Evolutionary conservation across 2,888 invertebrate species (phyloP), one percentile per base, ranked within the genome.

Genomic region (Callimorpha dominula): DNA sequence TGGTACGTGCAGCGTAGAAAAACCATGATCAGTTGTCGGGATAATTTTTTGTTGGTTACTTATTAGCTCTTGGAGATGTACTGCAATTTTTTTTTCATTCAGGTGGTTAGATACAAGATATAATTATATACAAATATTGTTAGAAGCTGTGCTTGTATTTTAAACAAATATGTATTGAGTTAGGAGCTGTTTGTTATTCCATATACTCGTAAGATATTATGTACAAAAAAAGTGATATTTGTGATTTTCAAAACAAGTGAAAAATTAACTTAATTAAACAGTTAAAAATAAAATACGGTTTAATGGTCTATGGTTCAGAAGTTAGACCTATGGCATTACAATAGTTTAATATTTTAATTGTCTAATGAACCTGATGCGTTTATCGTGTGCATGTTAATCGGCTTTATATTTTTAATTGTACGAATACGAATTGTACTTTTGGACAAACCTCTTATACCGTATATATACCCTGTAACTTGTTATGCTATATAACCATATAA

Each of bases 121-220:
- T 49, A 46, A 14, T 17, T n/a, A 40, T 1, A n/a, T 66, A 20
- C 49, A 15, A 50, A 50, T 49, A n/a, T 62, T 64, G 17, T 65
- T 71, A 40, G 40, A 65, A 66, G 20, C n/a, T 67, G 12, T 54
- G 52, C 52, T 67, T 20, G 43, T 31, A 49, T 20, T 17, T 52
- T 49, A 67, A 75, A 46, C 49, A 50, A 70, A 65, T 77, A 76
- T 77, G 76, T 74, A 74, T 72, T 73, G 63, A 14, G 72, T 42
- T 71, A 72, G 71, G 43, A 57, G 71, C 71, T 75, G 73, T 71
- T 70, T 70, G 75, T 62, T 71, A 64, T 62, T 20, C 42, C 20
- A 64, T 67, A 64, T 80, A 80, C 60, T 78, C 69, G 14, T 70
- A 42, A 71, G 65, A 78, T 77, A 74, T 75, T 78, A 66, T 71